phyloP scores from a whole-genome alignment of 2,113 vertebrate species.

The Ciconia boyciana region DNA sequence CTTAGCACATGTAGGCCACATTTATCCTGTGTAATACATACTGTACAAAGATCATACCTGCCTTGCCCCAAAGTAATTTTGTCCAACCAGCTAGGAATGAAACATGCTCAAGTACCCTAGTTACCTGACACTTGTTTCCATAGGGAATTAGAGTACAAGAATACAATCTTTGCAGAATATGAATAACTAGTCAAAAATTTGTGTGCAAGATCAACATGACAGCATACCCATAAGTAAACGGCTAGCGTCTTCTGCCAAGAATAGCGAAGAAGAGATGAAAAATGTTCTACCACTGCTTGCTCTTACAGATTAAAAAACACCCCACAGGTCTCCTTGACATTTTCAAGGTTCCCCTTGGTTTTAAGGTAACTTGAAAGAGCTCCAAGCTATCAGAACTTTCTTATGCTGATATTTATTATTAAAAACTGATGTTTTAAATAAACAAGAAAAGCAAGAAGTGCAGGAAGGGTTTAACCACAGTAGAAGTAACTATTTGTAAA shows the following conservation, averaged over 20 bases:
- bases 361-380: background rate
- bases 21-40: background rate
- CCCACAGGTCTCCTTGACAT: background rate
- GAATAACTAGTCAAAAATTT: background rate
- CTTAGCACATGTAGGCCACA: background rate
- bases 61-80: background rate
- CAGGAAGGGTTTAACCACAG: background rate
- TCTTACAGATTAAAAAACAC: background rate
- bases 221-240: background rate
- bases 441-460: background rate
- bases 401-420: background rate
- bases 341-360: background rate
- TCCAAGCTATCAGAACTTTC: background rate
- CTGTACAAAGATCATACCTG: background rate
- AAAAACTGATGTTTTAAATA: fast-evolving
- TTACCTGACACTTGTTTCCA: background rate
- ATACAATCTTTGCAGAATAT: background rate
- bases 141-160: background rate
- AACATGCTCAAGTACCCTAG: background rate
- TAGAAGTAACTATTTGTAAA: background rate
- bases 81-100: background rate
- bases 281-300: background rate
- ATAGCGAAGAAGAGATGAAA: background rate
- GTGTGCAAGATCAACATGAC: background rate
- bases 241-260: background rate